phyloP scores from a whole-genome alignment of 2,797 vertebrate genomes.

The Bothrops alternatus region DNA sequence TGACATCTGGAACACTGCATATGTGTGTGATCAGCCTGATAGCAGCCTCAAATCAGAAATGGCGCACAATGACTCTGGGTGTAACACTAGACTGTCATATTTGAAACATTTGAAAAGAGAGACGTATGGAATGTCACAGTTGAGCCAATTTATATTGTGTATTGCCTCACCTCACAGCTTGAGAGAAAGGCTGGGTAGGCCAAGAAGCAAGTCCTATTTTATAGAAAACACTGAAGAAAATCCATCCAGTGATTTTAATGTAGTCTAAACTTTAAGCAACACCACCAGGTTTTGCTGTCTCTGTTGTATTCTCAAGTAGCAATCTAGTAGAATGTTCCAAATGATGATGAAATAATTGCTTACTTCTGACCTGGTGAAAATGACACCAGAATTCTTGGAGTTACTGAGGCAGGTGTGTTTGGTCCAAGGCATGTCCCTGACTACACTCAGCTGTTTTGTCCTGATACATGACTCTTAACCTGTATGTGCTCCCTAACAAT shows the following conservation, averaged over 20 bases:
- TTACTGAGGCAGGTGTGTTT: background rate
- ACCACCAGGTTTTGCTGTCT: background rate
- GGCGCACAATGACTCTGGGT: background rate
- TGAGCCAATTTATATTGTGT: background rate
- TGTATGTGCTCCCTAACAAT: background rate
- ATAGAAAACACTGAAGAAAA: background rate
- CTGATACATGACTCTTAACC: background rate
- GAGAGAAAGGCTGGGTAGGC: background rate
- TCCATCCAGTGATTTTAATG: background rate
- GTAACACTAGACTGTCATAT: background rate
- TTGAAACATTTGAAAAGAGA: conserved; percentile 1
- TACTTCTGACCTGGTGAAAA: background rate
- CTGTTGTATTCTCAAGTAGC: background rate
- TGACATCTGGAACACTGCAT: background rate
- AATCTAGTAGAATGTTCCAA: background rate
- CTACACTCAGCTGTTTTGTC: background rate
- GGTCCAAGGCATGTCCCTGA: background rate
- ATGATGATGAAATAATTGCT: background rate
- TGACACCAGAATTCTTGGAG: background rate
- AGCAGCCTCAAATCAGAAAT: background rate
- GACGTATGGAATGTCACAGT: background rate
- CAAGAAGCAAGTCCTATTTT: background rate
- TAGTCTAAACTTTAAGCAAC: background rate
- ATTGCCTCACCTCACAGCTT: conserved; percentile 5
- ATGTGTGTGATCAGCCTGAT: background rate